Base-by-base conservation (phyloP, 1,140 invertebrate species). In the Papilio aristodemus region DNA sequence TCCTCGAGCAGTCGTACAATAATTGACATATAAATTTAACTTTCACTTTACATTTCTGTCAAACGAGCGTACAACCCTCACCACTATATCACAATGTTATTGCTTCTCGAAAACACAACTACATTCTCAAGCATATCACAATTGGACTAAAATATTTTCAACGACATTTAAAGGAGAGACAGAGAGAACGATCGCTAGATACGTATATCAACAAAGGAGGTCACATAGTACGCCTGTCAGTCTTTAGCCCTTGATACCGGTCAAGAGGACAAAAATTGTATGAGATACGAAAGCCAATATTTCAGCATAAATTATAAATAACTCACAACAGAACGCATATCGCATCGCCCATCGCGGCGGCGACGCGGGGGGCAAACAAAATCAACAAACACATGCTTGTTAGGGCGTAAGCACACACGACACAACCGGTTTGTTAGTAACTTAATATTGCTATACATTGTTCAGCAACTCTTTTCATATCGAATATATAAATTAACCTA, bases 361-460 rank as follows among this genome's bases (percentile, higher is more conserved):
- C 68, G 67, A 64, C 62, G 68, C 70, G 59, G 43, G 60, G 74
- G 77, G 72, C n/a, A 81, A 85, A 71, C 70, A 83, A 73, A 88
- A 82, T 81, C 84, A 91, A 90, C 89, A 86, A n/a, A 91, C 89
- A 86, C 89, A 91, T 90, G 86, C 86, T 85, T 89, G 87, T 90
- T 91, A 90, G 86, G 84, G 78, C 83, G 78, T 87, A 89, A 90
- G 88, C 86, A 85, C 89, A 90, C 86, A 90, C 89, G 81, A 91
- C 89, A 91, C 89, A 91, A 91, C 89, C 89, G 78, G 83, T 79
- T 85, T 84, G 87, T 91, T 91, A 91, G 89, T 91, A 88, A 82
- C 80, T 87, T 80, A 77, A 87, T 78, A 77, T 79, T 74, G 72
- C 80, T 77, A 85, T 78, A 86, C 73, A 84, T 88, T 88, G 86